Percentiles rank a stretch among this genome's conserved stretches.
Conservation (phyloP, 2,113 vertebrate species). For the Bambusicola thoracicus region DNA sequence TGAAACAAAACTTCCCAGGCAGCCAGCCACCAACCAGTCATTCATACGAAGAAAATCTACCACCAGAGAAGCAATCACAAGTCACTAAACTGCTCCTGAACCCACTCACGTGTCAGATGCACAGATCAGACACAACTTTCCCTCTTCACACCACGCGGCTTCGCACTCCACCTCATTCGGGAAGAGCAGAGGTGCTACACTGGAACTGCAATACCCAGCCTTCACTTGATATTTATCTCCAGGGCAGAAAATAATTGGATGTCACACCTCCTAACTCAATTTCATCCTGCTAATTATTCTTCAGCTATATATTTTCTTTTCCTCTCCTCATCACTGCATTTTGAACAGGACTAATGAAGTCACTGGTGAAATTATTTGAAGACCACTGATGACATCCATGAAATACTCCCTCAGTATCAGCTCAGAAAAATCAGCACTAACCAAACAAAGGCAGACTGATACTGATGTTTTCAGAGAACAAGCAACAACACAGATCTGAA, state of each 20-base stretch:
- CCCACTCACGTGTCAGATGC: neutral
- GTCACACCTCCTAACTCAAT: conserved; percentile 83
- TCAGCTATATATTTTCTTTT: conserved; percentile 61
- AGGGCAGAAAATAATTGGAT: conserved; percentile 85
- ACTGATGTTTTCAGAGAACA: neutral
- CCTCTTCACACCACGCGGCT: conserved; percentile 5
- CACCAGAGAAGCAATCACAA: neutral
- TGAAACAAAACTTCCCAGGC: neutral
- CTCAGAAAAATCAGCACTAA: neutral
- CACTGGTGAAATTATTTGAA: conserved; percentile 73
- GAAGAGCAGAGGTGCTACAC: conserved; percentile 61
- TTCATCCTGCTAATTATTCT: conserved; percentile 83
- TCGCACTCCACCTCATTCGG: neutral
- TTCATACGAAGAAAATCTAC: neutral
- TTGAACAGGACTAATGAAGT: conserved; percentile 75
- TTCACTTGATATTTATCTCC: conserved; percentile 78
- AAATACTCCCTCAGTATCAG: conserved; percentile 32
- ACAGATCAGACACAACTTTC: neutral
- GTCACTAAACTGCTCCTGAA: neutral
- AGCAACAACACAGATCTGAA: neutral
- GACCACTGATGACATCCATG: conserved; percentile 57
- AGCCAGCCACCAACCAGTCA: neutral
- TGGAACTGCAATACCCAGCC: conserved; percentile 66
- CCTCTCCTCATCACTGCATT: conserved; percentile 62
- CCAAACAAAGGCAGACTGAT: neutral